Base-by-base conservation (phyloP, 1,140 invertebrate species). In the Drosophila pallidifrons region DNA sequence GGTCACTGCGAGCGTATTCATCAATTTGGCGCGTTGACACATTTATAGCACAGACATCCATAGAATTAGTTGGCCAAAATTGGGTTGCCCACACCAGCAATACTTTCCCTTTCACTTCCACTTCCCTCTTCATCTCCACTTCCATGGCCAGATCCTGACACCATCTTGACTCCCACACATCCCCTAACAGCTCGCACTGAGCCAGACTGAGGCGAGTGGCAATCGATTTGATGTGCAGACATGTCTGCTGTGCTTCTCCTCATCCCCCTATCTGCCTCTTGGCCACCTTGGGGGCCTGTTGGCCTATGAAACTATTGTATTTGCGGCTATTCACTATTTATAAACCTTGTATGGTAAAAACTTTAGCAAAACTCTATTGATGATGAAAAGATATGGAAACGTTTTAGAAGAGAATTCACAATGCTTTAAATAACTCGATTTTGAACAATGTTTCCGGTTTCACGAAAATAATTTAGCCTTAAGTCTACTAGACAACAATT, bases 1-100 rank as follows among this genome's bases (percentile, higher is more conserved):
- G 32, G 8, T 32, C 43, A 11, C 55, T 5, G 4, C 16, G 13
- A 35, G 7, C 54, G 20, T 71, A 82, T 82, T 82, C 71, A 86
- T 86, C 82, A 86, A 81, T 86, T 87, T 81, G 78, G 69, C 32
- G 75, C 82, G 78, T 69, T 86, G 82, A 86, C 82, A 86, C 82
- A 86, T 87, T 86, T 86, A 79, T 86, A 76, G 82, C 60, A 55
- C 45, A 64, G 69, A 79, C 75, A 41, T 35, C 32, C 10, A 54
- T 20, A 28, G 64, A 87, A 81, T 85, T 86, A 86, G 78, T 77
- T 45, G 52, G 25, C 41, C 41, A n/a, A 75, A 80, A 80, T 63
- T 65, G 45, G 46, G 49, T 72, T 71, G 43, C 32, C 66, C 49
- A 64, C 54, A 28, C 41, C 51, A 54, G 15, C 28, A 32, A 38